Evolutionary conservation across 2,113 vertebrate species (phyloP), one percentile per base, ranked within the genome.

Genomic region (Verasper variegatus): DNA sequence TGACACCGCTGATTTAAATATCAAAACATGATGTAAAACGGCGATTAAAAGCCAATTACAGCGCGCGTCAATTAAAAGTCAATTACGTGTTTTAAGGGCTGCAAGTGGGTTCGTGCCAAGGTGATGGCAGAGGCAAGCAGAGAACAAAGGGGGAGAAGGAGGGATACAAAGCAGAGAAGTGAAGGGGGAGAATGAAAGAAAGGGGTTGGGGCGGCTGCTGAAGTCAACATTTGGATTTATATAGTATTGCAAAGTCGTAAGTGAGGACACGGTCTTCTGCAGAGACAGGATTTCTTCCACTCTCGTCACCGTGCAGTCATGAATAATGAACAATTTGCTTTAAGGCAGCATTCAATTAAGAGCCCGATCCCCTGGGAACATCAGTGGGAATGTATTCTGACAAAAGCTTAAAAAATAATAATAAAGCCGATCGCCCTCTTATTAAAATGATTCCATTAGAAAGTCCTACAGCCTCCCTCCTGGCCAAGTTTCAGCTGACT

Each of bases 21-120:
- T 94, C 89, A 94, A 93, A 93, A 95, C 92, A 90, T 64, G 88
- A 91, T 83, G 87, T 82, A 91, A 93, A 93, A 88, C 77, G 66
- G 87, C 91, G 90, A 95, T 94, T 94, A 94, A 92, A 91, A 89
- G 84, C 85, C 91, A 92, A 92, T 94, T 93, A 93, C 74, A 72
- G 88, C 74, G 24, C 1, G 24, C 68, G 70, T 83, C 71, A 73
- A 85, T 86, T 83, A 91, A 88, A 88, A 92, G 92, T 91, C 88
- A 93, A 92, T 92, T 90, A 88, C 72, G 80, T 59, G 80, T 87
- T 93, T 86, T 80, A 59, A 85, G 85, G 77, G 78, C 52, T 27
- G 72, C n/a, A 24, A 77, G 65, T 7, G 7, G 61, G 59, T 35
- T 74, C 80, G 72, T 81, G 79, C 62, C 54, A 60, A 59, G 66